A percentile compares a stretch with the other conserved stretches of the same genome.
Evolutionary conservation across 2,888 invertebrate genomes (phyloP).

Genomic region (Nomada flava): DNA sequence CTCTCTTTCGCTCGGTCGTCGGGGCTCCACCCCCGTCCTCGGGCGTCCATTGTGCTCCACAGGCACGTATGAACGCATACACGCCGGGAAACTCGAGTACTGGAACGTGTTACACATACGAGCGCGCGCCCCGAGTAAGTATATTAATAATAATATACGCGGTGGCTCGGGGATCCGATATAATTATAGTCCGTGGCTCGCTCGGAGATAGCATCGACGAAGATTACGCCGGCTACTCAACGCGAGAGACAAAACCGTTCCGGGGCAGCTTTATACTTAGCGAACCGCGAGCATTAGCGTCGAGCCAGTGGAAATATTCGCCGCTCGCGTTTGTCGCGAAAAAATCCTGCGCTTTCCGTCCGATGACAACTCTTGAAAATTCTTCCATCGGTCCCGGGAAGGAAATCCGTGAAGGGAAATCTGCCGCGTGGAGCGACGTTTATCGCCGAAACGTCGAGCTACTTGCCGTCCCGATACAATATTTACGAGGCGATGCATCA

Average conservation of each 20-base stretch:
- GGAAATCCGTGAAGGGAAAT: background rate
- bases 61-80: slow-evolving; percentile 52
- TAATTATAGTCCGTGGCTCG: slow-evolving; percentile 77
- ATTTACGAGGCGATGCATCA: slow-evolving; percentile 84
- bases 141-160: slow-evolving; percentile 78
- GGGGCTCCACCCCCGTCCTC: slow-evolving; percentile 81
- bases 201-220: slow-evolving; percentile 73
- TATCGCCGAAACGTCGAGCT: slow-evolving; percentile 74
- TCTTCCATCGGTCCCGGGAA: slow-evolving; percentile 6
- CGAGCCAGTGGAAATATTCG: background rate
- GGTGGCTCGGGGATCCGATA: slow-evolving; percentile 77
- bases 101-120: slow-evolving; percentile 63
- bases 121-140: slow-evolving; percentile 60
- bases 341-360: background rate
- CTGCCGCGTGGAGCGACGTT: slow-evolving; percentile 62
- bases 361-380: no score
- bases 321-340: no score
- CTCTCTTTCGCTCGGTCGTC: slow-evolving; percentile 66
- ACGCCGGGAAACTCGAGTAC: slow-evolving; percentile 41
- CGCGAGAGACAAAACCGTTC: slow-evolving; percentile 65
- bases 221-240: slow-evolving; percentile 69
- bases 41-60: slow-evolving; percentile 80
- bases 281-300: slow-evolving; percentile 62
- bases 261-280: slow-evolving; percentile 55
- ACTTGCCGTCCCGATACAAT: slow-evolving; percentile 81